Evolutionary conservation across 2,888 invertebrate species (phyloP).

Genomic region (Uropetala carovei): DNA sequence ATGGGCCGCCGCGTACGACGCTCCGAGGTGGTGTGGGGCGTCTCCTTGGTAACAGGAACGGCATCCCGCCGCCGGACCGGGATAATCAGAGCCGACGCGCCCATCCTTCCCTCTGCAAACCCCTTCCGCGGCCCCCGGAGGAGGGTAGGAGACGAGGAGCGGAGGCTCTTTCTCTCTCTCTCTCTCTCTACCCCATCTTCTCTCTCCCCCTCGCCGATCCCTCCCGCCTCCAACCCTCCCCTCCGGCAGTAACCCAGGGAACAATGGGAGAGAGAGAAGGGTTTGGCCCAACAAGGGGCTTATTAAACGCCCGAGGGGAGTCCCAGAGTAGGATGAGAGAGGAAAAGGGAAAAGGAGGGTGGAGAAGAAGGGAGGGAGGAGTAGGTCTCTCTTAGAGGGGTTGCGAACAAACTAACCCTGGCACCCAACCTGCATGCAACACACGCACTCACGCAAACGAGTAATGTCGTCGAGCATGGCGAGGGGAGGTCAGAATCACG

Average conservation of each 20-base stretch:
- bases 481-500: background rate
- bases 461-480: background rate
- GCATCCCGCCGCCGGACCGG: constrained; percentile 55
- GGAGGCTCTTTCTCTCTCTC: background rate
- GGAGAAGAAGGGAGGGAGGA: background rate
- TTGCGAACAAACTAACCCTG: background rate
- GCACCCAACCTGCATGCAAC: constrained; percentile 6
- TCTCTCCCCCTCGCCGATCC: background rate
- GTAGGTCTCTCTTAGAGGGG: background rate
- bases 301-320: constrained; percentile 46
- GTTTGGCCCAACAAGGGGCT: constrained; percentile 60
- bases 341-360: background rate
- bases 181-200: background rate
- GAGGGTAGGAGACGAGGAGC: background rate
- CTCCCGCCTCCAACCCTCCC: background rate
- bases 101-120: constrained; percentile 4
- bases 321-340: background rate
- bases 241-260: constrained; percentile 53
- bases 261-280: constrained; percentile 35
- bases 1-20: background rate
- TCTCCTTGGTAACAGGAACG: constrained; percentile 62
- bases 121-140: constrained; percentile 10
- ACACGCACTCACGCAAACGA: constrained; percentile 7
- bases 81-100: constrained; percentile 54
- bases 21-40: background rate